Conservation (phyloP, 92 coral and sea anemone species). For the Epizoanthus fatuus region DNA sequence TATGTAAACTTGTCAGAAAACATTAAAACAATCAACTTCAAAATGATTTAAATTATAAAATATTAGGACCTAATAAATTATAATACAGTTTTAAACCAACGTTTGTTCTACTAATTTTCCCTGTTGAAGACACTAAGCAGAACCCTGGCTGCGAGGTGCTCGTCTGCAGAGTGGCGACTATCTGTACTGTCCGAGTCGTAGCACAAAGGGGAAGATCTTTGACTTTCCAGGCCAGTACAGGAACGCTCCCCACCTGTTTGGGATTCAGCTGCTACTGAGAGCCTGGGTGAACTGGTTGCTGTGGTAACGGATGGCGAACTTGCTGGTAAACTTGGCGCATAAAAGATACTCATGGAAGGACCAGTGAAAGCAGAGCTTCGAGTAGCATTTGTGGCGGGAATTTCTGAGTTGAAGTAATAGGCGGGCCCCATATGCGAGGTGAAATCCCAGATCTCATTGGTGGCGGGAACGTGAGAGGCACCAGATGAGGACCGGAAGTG, state of each 20-base stretch:
- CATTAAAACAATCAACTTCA: no score
- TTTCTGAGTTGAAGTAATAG: neutral
- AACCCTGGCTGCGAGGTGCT: constrained; percentile 72
- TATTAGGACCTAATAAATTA: no score
- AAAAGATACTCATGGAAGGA: constrained; percentile 6
- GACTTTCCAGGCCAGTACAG: neutral
- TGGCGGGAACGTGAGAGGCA: neutral
- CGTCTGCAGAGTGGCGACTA: constrained; percentile 63
- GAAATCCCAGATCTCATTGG: constrained; percentile 26
- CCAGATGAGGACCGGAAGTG: constrained; percentile 15
- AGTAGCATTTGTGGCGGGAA: constrained; percentile 9
- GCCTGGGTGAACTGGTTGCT: constrained; percentile 7
- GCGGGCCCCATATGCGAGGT: neutral
- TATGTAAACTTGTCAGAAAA: no score
- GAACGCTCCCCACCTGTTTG: constrained; percentile 3
- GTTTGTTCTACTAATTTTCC: constrained; percentile 41
- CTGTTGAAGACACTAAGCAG: constrained; percentile 66
- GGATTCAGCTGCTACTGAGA: neutral
- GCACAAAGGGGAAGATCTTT: constrained; percentile 23
- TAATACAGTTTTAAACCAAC: no score
- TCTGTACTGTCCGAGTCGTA: constrained; percentile 37
- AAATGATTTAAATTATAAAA: no score
- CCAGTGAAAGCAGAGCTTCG: neutral
- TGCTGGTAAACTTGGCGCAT: neutral
- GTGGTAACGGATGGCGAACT: constrained; percentile 4